Conservation (phyloP, 2,797 vertebrate genomes). For the Oreochromis mossambicus region DNA sequence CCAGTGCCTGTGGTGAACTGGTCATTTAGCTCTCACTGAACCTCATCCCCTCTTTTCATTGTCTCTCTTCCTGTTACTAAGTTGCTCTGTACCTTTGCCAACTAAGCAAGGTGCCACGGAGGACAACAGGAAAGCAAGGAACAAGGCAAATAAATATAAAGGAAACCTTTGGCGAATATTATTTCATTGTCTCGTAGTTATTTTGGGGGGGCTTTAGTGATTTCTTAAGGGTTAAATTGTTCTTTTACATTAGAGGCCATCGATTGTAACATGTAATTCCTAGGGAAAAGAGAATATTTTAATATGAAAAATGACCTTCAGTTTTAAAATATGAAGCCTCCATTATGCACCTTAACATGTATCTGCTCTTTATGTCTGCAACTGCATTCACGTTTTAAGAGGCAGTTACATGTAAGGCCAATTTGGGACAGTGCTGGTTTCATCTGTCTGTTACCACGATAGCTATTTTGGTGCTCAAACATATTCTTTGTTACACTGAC, state of each 20-base stretch:
- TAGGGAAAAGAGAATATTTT: not conserved
- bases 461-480: not conserved
- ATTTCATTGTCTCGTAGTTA: not conserved
- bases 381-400: not conserved
- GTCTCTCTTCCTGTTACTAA: constrained; percentile 14
- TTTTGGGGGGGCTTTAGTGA: not conserved
- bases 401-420: not conserved
- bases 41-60: constrained; percentile 28
- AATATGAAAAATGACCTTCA: not conserved
- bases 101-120: not conserved
- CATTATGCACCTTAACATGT: constrained; percentile 17
- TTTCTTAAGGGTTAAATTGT: not conserved
- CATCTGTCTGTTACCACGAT: not conserved
- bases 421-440: not conserved
- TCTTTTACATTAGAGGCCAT: not conserved
- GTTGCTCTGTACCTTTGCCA: constrained; percentile 36
- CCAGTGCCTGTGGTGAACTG: constrained; percentile 27
- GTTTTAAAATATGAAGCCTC: not conserved
- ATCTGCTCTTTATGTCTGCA: not conserved
- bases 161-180: not conserved
- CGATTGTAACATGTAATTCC: not conserved
- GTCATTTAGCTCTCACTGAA: constrained; percentile 43
- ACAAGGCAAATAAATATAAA: not conserved
- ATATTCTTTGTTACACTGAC: constrained; percentile 5
- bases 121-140: not conserved